Conservation (phyloP, 2,797 vertebrate genomes). For the Phrynocephalus guinanensis region DNA sequence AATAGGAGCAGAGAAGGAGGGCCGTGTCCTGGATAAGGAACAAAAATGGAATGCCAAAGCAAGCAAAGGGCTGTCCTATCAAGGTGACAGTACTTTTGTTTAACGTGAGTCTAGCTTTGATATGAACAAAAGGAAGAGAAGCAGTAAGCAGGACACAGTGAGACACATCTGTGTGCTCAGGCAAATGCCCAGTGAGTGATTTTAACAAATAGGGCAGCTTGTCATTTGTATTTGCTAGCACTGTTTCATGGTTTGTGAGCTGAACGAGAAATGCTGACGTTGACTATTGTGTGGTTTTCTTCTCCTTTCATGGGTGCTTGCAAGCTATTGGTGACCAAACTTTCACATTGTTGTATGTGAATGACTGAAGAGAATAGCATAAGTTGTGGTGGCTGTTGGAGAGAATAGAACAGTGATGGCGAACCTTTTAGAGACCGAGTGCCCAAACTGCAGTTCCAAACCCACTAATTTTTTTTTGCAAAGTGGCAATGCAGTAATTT, state of each 20-base stretch:
- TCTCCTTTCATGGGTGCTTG: background rate
- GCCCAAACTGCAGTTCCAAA: no score
- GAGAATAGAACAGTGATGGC: no score
- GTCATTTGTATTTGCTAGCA: background rate
- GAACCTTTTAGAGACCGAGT: no score
- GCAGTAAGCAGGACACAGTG: background rate
- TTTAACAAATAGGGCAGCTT: background rate
- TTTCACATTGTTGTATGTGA: background rate
- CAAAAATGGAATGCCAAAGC: no score
- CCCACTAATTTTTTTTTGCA: no score
- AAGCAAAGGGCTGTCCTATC: background rate
- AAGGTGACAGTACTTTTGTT: background rate
- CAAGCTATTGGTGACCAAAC: constrained; percentile 4
- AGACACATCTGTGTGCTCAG: background rate
- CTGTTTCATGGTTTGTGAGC: background rate
- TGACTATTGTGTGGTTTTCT: fast-evolving
- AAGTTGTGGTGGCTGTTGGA: background rate
- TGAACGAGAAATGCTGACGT: background rate
- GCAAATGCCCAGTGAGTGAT: background rate
- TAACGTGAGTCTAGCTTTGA: background rate
- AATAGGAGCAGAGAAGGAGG: no score
- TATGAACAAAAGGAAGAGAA: background rate
- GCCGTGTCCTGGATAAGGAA: no score
- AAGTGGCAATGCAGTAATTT: no score
- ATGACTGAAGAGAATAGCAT: background rate